Conservation (phyloP, 2,797 vertebrate genomes). For the Pseudochirops corinnae region DNA sequence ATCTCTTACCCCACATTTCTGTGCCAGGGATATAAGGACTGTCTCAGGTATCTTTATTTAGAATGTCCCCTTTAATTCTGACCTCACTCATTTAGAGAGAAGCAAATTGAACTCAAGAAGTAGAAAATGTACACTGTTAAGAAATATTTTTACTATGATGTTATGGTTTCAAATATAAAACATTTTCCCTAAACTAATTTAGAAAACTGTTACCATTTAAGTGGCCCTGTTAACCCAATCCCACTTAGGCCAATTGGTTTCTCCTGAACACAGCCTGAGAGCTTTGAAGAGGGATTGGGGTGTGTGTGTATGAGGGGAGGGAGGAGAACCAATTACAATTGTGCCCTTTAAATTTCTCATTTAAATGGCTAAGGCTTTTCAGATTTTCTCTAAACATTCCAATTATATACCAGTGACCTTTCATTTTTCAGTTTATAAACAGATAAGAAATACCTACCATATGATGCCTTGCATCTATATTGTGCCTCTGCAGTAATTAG, state of each 20-base stretch:
- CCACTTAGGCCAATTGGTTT: slow-evolving; percentile 50
- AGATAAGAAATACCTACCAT: slow-evolving; percentile 51
- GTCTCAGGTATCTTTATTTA: not conserved
- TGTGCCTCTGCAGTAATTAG: slow-evolving; percentile 55
- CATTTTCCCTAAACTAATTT: slow-evolving; percentile 47
- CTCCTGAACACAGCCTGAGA: slow-evolving; percentile 55
- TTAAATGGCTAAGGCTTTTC: slow-evolving; percentile 44
- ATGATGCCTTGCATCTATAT: slow-evolving; percentile 53
- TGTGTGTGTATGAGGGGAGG: not conserved
- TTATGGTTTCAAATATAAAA: slow-evolving; percentile 46
- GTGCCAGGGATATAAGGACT: slow-evolving; percentile 3
- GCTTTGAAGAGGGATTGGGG: slow-evolving; percentile 5
- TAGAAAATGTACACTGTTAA: slow-evolving; percentile 27
- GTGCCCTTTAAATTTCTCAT: slow-evolving; percentile 47
- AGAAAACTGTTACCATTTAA: slow-evolving; percentile 37
- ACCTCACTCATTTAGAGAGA: slow-evolving; percentile 17
- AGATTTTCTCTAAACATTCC: slow-evolving; percentile 40
- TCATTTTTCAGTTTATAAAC: slow-evolving; percentile 56
- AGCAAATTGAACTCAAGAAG: slow-evolving; percentile 30
- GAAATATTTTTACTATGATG: not conserved
- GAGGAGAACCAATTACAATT: not conserved
- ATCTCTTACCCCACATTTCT: slow-evolving; percentile 8
- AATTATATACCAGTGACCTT: slow-evolving; percentile 62
- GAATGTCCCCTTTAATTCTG: not conserved
- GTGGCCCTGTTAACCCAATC: slow-evolving; percentile 43